A percentile compares a stretch with the other conserved stretches of the same genome.
phyloP scores from a whole-genome alignment of 1,140 invertebrate species.

The Orchesella cincta region DNA sequence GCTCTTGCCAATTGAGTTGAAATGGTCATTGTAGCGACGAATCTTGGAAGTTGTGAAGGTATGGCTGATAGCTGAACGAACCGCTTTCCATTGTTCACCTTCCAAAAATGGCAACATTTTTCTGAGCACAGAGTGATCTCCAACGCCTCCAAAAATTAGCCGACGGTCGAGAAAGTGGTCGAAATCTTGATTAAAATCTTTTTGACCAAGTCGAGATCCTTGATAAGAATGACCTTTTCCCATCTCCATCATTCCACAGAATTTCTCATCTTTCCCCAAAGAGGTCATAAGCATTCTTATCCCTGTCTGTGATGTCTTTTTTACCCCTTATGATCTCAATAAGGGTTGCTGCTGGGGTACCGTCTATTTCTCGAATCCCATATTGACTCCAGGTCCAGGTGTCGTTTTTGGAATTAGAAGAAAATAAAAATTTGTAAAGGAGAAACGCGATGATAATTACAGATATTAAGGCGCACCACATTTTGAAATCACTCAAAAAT shows the following conservation, averaged over 20 bases:
- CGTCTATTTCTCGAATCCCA: not conserved
- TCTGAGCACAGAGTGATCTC: not conserved
- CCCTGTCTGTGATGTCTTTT: not conserved
- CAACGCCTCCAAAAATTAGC: not conserved
- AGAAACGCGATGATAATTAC: too few relatives aligned
- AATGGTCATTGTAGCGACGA: conserved; percentile 25
- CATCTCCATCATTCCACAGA: not conserved
- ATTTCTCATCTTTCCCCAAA: not conserved
- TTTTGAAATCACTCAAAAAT: too few relatives aligned
- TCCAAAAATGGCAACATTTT: not conserved
- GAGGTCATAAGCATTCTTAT: conserved; percentile 1
- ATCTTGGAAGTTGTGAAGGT: conserved; percentile 32
- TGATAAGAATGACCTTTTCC: not conserved
- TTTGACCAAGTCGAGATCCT: conserved; percentile 1
- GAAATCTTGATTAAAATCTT: conserved; percentile 5
- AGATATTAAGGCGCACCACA: too few relatives aligned
- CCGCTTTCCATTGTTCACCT: conserved; percentile 6
- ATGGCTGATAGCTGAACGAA: not conserved
- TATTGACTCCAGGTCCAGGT: not conserved
- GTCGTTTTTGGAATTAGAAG: not conserved
- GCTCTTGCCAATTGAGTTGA: conserved; percentile 2
- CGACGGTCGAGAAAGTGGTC: conserved; percentile 16
- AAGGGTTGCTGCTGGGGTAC: not conserved
- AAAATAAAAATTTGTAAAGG: too few relatives aligned
- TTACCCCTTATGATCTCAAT: not conserved